Evolutionary conservation across 2,113 vertebrate genomes (phyloP), one percentile per base, ranked within the genome.

Genomic region (Bothrops jararaca): DNA sequence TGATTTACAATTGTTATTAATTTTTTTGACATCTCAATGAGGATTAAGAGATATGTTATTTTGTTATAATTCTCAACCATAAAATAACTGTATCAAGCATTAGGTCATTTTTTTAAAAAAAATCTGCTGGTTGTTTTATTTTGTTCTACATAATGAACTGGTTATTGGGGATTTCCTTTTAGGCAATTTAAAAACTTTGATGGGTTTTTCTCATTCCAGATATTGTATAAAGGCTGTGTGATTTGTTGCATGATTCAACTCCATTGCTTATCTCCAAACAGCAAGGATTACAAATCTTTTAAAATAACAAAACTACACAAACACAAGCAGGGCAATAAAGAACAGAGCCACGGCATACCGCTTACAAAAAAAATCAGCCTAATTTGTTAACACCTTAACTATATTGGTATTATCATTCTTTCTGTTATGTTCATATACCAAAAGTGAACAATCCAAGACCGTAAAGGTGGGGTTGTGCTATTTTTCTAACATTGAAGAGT

Each of bases 11-110:
- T 93, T 94, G 95, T 26, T 57, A 10, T 0, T 0, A 91, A 91
- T 92, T 8, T 94, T 6, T 48, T 48, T 87, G 1, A 85, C 48
- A 4, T 88, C 89, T 45, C 88, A 3, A 92, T 58, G 91, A 94
- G 24, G 89, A n/a, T 89, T 93, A 94, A 39, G 90, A 93, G 93
- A 91, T 91, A 93, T 95, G 6, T 58, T 42, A 24, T 56, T 88
- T 92, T 92, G 87, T 57, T 2, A 56, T 48, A 89, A 53, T 56
- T 29, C 48, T 74, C 15, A 5, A 4, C 34, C 9, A 29, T 48
- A 74, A 74, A 50, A 92, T 26, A 23, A 39, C 23, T 52, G 4
- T 64, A 42, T 45, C 18, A 24, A 85, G 34, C 26, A 56, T 85
- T 56, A 64, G 13, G 45, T 50, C 80, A 86, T 4, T 26, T 34